phyloP scores from a whole-genome alignment of 2,113 vertebrate genomes.

The Psittacara wagleri region DNA sequence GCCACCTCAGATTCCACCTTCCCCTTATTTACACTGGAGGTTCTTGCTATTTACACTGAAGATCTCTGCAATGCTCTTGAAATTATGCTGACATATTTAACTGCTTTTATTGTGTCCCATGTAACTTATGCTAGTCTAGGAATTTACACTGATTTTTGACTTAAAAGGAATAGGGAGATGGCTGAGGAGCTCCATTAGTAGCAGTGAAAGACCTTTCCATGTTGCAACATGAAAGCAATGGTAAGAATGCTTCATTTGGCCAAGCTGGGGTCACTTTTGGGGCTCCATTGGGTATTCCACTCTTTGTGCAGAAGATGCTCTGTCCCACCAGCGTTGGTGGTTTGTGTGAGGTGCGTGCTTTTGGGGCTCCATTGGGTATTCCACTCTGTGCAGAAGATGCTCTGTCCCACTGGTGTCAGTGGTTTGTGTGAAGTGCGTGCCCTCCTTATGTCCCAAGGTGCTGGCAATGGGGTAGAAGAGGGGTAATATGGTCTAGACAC shows the following conservation, averaged over 20 bases:
- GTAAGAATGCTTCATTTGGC: background rate
- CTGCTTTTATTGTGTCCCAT: background rate
- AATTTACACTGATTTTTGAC: background rate
- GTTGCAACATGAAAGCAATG: background rate
- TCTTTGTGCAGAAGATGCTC: background rate
- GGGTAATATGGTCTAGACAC: accelerated
- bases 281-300: background rate
- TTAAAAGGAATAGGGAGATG: background rate
- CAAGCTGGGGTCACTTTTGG: background rate
- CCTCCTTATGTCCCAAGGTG: background rate
- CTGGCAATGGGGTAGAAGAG: background rate
- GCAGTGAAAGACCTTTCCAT: background rate
- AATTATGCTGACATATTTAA: constrained; percentile 11
- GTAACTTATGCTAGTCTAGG: background rate
- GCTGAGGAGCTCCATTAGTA: background rate
- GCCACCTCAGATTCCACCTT: background rate
- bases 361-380: background rate
- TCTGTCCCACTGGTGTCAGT: background rate
- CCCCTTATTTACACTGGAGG: too few relatives aligned
- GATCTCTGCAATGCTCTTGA: background rate
- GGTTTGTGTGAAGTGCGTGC: background rate
- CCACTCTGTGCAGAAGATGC: background rate
- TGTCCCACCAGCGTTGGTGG: background rate
- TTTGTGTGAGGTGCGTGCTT: background rate
- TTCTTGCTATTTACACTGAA: background rate